Evolutionary conservation across 23 tunicate genomes (phyloP), one percentile per base, ranked within the genome.

Genomic region (Trididemnum clinides): DNA sequence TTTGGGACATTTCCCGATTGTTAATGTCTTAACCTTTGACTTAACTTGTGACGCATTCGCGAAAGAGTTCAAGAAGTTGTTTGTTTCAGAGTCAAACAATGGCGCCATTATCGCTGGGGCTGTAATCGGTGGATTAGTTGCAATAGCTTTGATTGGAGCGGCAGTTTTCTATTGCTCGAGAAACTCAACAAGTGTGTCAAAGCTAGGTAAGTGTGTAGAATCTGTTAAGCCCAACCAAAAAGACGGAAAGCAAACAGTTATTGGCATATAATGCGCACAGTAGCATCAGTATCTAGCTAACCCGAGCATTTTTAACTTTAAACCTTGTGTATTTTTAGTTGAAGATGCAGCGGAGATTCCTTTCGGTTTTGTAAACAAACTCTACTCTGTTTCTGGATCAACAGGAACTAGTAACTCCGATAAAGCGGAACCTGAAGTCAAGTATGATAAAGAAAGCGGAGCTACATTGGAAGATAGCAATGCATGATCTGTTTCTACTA

Each of bases 91-190:
- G 54, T 44, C 54, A 59, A n/a, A 22, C 3, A 88, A 89, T 35
- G 90, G 73, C 1, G 98, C 85, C 19, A 49, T 89, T 1, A 89
- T 94, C 0, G 94, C 75, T 44, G 98, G 98, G 22, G 94, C 80
- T 15, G 85, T 89, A 35, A 72, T 94, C 21, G 98, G 90, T 3
- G 87, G 74, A 6, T 25, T 94, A 1, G 72, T 64, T 1, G 88
- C 85, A 0, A 0, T 94, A 1, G 2, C 91, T 12, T 32, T 85
- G 6, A 33, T 89, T 26, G 78, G 50, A 50, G 92, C 84, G 10
- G 31, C 78, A 10, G 90, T 75, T n/a, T 62, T 80, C 66, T 89
- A 94, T 58, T 85, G 51, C 59, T 51, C 72, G 28, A 72, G 78
- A 77, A 38, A 33, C 59, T 6, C 64, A 3, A 57, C 90, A 34